A percentile compares a stretch with the other conserved stretches of the same genome.
phyloP scores from a whole-genome alignment of 1,140 invertebrate genomes.

The Ooceraea biroi region DNA sequence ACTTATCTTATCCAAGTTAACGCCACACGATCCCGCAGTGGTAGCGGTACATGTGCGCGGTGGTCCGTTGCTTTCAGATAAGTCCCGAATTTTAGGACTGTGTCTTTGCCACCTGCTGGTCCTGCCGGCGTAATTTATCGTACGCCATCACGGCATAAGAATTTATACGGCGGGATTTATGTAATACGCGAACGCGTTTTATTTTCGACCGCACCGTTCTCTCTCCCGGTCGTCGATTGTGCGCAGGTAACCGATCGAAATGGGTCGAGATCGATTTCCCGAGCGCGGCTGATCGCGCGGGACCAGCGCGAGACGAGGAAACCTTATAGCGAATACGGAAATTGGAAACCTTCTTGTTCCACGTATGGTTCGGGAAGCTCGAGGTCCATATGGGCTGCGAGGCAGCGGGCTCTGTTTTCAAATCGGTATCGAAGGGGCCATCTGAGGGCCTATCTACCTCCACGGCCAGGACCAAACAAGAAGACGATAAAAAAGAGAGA shows the following conservation, averaged over 20 bases:
- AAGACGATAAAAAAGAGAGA: conserved; percentile 49
- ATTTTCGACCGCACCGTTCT: neutral
- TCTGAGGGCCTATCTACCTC: conserved; percentile 59
- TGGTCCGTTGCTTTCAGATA: conserved; percentile 69
- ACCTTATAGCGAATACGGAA: conserved; percentile 72
- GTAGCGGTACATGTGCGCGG: conserved; percentile 57
- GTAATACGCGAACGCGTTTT: too few relatives aligned
- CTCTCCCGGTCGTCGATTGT: neutral
- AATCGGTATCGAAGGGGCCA: conserved; percentile 74
- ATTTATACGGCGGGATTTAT: conserved; percentile 31
- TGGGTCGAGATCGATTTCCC: conserved; percentile 63
- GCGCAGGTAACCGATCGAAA: conserved; percentile 33
- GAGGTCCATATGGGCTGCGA: conserved; percentile 74
- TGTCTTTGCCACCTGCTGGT: conserved; percentile 32
- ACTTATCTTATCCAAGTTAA: conserved; percentile 78
- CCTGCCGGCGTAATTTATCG: conserved; percentile 36
- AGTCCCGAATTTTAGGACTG: conserved; percentile 72
- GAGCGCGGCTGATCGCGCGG: neutral
- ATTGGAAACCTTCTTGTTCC: conserved; percentile 76
- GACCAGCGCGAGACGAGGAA: conserved; percentile 36
- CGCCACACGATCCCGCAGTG: conserved; percentile 73
- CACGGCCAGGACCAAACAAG: conserved; percentile 41
- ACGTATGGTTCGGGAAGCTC: conserved; percentile 64
- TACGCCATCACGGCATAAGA: neutral
- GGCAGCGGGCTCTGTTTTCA: conserved; percentile 30